These are phyloP conservation scores for Drosophila atroscutellata DNA, from an alignment of 2,888 invertebrate species.

Conservation along the genomic window DNA sequence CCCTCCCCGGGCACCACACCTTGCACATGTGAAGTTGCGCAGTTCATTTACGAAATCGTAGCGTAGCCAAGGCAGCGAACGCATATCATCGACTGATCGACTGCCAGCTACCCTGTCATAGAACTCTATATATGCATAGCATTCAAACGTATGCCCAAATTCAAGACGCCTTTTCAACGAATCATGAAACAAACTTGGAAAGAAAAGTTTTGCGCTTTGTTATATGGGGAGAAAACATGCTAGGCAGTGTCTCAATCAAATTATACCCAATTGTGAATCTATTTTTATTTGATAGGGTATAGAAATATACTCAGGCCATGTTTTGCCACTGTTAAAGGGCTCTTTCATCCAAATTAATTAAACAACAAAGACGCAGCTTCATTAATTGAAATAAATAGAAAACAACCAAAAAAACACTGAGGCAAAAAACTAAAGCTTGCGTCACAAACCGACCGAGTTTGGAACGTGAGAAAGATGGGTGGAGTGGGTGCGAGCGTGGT, in stretches of 20 bases:
- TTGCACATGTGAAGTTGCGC: slow-evolving; percentile 6
- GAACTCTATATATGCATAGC: not conserved
- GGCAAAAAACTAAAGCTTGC: slow-evolving; percentile 17
- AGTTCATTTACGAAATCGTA: slow-evolving; percentile 14
- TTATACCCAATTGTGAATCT: not conserved
- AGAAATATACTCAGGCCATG: not conserved
- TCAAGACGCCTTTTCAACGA: not conserved
- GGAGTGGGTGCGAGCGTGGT: slow-evolving; percentile 6
- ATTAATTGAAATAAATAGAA: slow-evolving; percentile 76
- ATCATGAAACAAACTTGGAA: not conserved
- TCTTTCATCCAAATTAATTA: slow-evolving; percentile 62
- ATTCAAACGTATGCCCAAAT: not conserved
- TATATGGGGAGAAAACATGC: not conserved
- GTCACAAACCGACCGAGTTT: slow-evolving; percentile 19
- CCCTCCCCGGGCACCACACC: not conserved
- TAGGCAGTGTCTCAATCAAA: not conserved
- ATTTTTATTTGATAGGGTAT: slow-evolving; percentile 14
- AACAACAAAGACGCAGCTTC: slow-evolving; percentile 66
- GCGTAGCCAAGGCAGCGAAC: slow-evolving; percentile 3
- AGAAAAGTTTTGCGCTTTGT: not conserved
- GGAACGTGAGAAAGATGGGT: slow-evolving; percentile 41
- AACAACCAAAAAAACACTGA: not conserved
- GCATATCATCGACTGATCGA: not conserved
- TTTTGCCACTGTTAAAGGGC: slow-evolving; percentile 32
- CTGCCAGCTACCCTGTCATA: slow-evolving; percentile 9